Conservation (phyloP, 2,113 vertebrate genomes). For the Zingel zingel region DNA sequence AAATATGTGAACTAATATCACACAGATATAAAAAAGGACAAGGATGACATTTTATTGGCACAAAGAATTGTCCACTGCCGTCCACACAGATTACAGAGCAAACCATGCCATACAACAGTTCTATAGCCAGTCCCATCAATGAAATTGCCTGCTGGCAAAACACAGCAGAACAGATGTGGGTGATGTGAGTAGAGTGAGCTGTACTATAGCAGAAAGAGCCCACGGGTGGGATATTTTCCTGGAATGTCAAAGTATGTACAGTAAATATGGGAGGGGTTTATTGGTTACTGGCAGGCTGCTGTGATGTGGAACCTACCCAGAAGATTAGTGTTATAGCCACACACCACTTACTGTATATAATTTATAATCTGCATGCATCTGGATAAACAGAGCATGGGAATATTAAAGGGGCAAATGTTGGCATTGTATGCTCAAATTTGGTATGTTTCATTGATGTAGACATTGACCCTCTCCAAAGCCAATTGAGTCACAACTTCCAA, state of each 20-base stretch:
- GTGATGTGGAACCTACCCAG: slow-evolving; percentile 35
- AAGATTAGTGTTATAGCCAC: slow-evolving; percentile 61
- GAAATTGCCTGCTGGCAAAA: slow-evolving; percentile 48
- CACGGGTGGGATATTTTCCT: slow-evolving; percentile 7
- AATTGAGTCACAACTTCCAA: slow-evolving; percentile 10
- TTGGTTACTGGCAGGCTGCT: slow-evolving; percentile 23
- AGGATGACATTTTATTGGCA: not conserved
- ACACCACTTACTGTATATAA: slow-evolving; percentile 37
- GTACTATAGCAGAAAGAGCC: slow-evolving; percentile 53
- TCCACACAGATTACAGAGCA: slow-evolving; percentile 6
- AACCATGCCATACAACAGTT: slow-evolving; percentile 33
- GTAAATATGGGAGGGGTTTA: slow-evolving; percentile 66
- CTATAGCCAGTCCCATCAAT: slow-evolving; percentile 45
- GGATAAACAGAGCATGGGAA: not conserved
- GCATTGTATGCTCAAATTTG: not conserved
- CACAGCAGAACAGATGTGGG: slow-evolving; percentile 63
- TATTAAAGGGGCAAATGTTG: slow-evolving; percentile 5
- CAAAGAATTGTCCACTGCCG: not conserved
- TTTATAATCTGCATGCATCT: slow-evolving; percentile 56
- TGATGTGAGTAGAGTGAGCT: slow-evolving; percentile 31
- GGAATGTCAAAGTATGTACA: slow-evolving; percentile 22
- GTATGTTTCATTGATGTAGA: not conserved
- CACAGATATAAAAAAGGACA: not conserved
- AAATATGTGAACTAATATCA: slow-evolving; percentile 12
- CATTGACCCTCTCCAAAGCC: not conserved